Base-by-base conservation (phyloP, 2,888 invertebrate genomes). In the Epistrophe eligans region DNA sequence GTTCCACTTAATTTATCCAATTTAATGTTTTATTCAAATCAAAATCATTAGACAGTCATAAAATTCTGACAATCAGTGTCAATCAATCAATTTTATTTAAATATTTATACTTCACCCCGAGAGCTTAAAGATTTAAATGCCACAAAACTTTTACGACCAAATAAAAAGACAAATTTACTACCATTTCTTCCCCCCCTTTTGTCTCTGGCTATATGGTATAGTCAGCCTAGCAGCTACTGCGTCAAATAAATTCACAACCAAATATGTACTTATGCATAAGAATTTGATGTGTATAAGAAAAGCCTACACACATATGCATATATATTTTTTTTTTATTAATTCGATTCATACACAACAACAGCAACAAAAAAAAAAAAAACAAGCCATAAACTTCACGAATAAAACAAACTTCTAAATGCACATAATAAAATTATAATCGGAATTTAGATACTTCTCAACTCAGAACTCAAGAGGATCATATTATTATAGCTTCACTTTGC, bases 111-210 rank as follows among this genome's bases (percentile, higher is more conserved):
- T 50, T 50, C 50, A 35, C 67, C 67, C 67, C 19, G 24, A 43
- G 35, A 50, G 50, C 67, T 67, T 67, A 67, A 67, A 50, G 17
- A 50, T 66, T 62, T 62, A 62, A 48, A 50, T 50, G 67, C 67
- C 67, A 67, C 77, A 73, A 87, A 87, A 76, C 64, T 77, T 87
- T 87, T 79, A 87, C 82, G 82, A 87, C 70, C 82, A 66, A 57
- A 87, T 87, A 82, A 87, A 87, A 82, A 71, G 64, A 71, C 82
- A 79, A 87, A 87, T 87, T 87, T 87, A 87, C 85, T 64, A 60
- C 60, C 82, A 50, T 48, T 82, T 74, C 55, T 45, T 45, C 72
- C 58, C 55, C 52, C 52, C 72, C 58, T 70, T 81, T 52, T 57
- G 52, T 74, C 73, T 71, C 58, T 19, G 13, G 2, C 6, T 43